Percentiles rank a stretch among this genome's conserved stretches.
phyloP scores from a whole-genome alignment of 2,113 vertebrate genomes.

The Motacilla tschutschensis region DNA sequence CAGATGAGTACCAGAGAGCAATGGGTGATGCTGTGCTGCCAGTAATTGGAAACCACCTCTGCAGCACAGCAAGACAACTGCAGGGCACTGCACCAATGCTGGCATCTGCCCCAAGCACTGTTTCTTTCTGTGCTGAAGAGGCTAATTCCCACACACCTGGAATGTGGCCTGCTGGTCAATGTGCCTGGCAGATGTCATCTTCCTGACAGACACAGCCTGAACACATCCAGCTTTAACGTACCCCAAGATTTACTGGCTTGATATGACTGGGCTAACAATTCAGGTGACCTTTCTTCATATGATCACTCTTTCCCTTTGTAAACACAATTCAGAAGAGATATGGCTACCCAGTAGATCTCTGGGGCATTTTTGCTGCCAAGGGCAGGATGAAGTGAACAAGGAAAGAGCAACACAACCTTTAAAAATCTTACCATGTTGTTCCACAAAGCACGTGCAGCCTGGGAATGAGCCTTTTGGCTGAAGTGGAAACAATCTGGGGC shows the following conservation, averaged over 20 bases:
- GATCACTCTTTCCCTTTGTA: background rate
- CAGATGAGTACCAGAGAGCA: background rate
- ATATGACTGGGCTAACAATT: background rate
- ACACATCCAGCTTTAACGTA: background rate
- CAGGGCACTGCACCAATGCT: background rate
- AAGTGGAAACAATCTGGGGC: constrained; percentile 83
- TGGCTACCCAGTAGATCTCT: background rate
- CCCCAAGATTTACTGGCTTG: background rate
- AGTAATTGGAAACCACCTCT: background rate
- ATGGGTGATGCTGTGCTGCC: background rate
- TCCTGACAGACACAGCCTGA: background rate
- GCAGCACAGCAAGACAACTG: background rate
- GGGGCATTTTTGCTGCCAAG: background rate
- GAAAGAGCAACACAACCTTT: background rate
- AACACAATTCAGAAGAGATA: background rate
- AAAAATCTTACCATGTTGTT: constrained; percentile 75
- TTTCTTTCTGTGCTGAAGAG: background rate
- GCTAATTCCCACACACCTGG: background rate
- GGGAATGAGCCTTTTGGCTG: constrained; percentile 64
- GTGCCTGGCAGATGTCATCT: background rate
- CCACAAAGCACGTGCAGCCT: constrained; percentile 69
- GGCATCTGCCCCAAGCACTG: background rate
- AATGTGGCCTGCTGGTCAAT: rapidly evolving
- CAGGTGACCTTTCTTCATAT: background rate
- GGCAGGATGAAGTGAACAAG: background rate